Conservation (phyloP, 1,140 invertebrate genomes). For the Macrocentrus cingulum region DNA sequence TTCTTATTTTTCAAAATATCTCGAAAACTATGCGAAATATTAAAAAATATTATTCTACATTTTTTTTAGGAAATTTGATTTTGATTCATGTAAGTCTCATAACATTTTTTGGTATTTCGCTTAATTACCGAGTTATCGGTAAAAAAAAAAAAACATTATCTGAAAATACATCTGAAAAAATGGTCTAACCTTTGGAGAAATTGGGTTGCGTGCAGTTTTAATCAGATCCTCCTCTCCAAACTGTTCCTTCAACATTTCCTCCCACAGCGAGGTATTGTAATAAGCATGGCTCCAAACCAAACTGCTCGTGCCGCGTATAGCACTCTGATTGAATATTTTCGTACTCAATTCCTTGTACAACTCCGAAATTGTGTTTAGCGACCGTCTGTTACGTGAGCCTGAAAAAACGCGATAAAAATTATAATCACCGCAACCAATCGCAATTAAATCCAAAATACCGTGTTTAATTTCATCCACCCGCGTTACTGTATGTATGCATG, state of each 20-base stretch:
- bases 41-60: too few relatives aligned
- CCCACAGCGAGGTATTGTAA: conserved; percentile 87
- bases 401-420: conserved; percentile 29
- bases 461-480: conserved; percentile 8
- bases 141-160: too few relatives aligned
- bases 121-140: conserved; percentile 6
- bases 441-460: conserved; percentile 32
- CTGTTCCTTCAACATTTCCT: conserved; percentile 75
- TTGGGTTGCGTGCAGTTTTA: conserved; percentile 63
- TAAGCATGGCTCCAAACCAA: conserved; percentile 86
- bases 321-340: conserved; percentile 73
- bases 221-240: conserved; percentile 71
- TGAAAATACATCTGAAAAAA: too few relatives aligned
- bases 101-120: too few relatives aligned
- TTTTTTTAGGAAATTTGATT: too few relatives aligned
- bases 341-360: conserved; percentile 72
- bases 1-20: too few relatives aligned
- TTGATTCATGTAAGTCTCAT: too few relatives aligned
- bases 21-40: too few relatives aligned
- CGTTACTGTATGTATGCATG: not conserved
- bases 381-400: conserved; percentile 63
- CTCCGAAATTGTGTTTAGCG: conserved; percentile 65
- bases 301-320: conserved; percentile 73
- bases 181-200: conserved; percentile 69
- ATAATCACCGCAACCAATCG: not conserved